Evolutionary conservation across 2,113 vertebrate genomes (phyloP).

Genomic region (Dolichallabes microphthalmus): DNA sequence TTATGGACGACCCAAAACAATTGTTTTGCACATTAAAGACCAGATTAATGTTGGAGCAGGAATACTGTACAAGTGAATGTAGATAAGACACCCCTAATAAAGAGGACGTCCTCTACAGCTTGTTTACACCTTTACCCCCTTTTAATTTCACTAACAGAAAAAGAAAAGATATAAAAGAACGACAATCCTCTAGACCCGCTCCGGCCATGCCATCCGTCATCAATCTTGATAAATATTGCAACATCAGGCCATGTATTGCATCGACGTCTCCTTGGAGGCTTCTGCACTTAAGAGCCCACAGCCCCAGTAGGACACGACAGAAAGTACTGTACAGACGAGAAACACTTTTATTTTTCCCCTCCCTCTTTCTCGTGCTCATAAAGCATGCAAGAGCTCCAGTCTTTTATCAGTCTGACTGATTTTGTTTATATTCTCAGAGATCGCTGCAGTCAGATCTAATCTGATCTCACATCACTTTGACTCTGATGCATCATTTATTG

Average conservation of each 20-base stretch:
- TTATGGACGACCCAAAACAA: not conserved
- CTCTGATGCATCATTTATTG: constrained; percentile 9
- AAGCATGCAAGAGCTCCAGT: not conserved
- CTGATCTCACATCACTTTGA: constrained; percentile 14
- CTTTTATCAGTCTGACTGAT: constrained; percentile 31
- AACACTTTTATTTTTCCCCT: not conserved
- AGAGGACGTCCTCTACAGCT: not conserved
- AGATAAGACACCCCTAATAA: constrained; percentile 9
- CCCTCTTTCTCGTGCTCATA: not conserved
- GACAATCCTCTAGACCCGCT: constrained; percentile 6
- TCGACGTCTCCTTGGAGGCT: not conserved
- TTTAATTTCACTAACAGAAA: constrained; percentile 45
- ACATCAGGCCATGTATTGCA: not conserved
- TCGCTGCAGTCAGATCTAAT: constrained; percentile 27
- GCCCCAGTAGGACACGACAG: not conserved
- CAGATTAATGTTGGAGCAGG: not conserved
- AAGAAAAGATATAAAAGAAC: constrained; percentile 28
- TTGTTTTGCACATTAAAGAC: not conserved
- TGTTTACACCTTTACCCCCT: not conserved
- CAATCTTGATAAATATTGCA: not conserved
- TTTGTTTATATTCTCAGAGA: constrained; percentile 14
- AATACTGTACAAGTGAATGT: not conserved
- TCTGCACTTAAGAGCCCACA: not conserved
- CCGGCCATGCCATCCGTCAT: not conserved
- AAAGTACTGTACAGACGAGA: not conserved